Evolutionary conservation across 2,797 vertebrate genomes (phyloP), one percentile per base, ranked within the genome.

Genomic region (Microctenopoma steveboyesi): DNA sequence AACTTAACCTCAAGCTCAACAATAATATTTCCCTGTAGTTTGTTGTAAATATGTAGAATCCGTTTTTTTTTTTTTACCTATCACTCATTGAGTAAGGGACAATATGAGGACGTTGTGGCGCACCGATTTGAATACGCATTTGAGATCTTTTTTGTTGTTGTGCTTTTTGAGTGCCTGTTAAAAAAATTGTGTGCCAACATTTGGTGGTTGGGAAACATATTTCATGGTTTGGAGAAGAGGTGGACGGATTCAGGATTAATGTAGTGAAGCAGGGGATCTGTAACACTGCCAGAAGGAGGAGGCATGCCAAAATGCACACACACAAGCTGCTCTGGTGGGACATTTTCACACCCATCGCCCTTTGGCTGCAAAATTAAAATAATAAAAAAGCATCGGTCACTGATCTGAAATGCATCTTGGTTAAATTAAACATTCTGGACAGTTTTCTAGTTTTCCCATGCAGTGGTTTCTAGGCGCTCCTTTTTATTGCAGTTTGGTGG

Each of bases 1-100:
- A 84, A 76, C 86, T 88, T 72, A 89, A 89, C 88, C 83, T 74
- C 80, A 15, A 74, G 84, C 83, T 88, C 59, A 89, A 90, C 81
- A 87, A 88, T 84, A 89, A 92, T 84, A 83, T 85, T 82, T 87
- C 79, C 82, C 78, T 69, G 81, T 55, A 16, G 69, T 62, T 65
- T 66, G 60, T 35, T 54, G 72, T 81, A 77, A 84, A 85, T 76
- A 84, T 59, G 60, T 47, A 64, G 69, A 71, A 48, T 14, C 1
- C 5, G 57, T 53, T 67, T 62, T 70, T 22, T 70, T 22, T 22
- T 22, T 82, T 37, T 56, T 81, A 79, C 83, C 61, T 60, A 69
- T 74, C 18, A 11, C 43, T 48, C 1, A 5, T 54, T 14, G 5
- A 67, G 35, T 52, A 51, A 72, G 62, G 63, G 55, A 72, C 25